Conservation (phyloP, 2,888 invertebrate genomes). For the Amblyjoppa fuscipennis region DNA sequence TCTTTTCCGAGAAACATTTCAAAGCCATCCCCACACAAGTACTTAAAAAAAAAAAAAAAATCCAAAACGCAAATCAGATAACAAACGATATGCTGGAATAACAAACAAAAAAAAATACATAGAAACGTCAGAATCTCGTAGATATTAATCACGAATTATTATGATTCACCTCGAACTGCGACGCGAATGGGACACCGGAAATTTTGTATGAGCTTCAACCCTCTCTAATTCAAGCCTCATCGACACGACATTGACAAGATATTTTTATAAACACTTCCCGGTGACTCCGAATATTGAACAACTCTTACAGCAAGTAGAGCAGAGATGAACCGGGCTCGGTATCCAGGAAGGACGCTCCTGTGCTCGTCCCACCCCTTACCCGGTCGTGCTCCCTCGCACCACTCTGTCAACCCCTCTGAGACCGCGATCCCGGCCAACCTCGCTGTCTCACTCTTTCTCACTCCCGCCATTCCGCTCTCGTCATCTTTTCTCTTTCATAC, state of each 20-base stretch:
- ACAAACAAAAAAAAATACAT: background rate
- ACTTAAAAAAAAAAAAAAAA: background rate
- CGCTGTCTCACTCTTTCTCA: slow-evolving; percentile 61
- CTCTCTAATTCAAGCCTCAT: background rate
- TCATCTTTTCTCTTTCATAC: slow-evolving; percentile 83
- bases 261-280: background rate
- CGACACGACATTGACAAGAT: background rate
- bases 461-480: slow-evolving; percentile 74
- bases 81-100: background rate
- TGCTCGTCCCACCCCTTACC: slow-evolving; percentile 73
- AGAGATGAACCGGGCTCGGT: slow-evolving; percentile 38
- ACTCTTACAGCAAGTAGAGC: background rate
- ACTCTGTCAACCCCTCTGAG: slow-evolving; percentile 79
- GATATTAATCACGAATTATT: background rate
- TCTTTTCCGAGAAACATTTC: background rate
- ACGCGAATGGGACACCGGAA: background rate
- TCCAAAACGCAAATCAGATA: background rate
- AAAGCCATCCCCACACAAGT: background rate
- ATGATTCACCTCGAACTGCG: background rate
- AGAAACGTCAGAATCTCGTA: background rate
- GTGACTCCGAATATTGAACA: background rate
- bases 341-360: slow-evolving; percentile 76
- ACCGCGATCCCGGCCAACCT: slow-evolving; percentile 78
- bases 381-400: slow-evolving; percentile 77
- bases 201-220: background rate